Evolutionary conservation across 2,888 invertebrate genomes (phyloP), one percentile per base, ranked within the genome.

Genomic region (Eurytoma adleriae): DNA sequence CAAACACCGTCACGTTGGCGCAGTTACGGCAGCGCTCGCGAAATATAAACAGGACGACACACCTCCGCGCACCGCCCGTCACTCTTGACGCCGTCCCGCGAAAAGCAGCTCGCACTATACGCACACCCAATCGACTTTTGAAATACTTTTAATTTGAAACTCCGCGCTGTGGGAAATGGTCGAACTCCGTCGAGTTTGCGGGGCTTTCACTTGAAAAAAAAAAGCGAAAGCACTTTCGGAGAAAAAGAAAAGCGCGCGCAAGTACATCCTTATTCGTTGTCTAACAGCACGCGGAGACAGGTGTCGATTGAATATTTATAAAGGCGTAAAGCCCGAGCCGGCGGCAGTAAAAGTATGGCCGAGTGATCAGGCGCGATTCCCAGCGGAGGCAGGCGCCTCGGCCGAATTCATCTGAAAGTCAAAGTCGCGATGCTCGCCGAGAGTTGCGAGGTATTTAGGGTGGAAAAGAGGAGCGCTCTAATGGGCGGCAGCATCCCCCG

Each of bases 1-100:
- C 87, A 87, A 86, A 88, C 86, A 85, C 84, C 85, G 84, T 84
- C 84, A 84, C 84, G 82, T 84, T 80, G 85, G 81, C 83, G 80
- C 83, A 83, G 83, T 83, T 83, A 84, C 79, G 81, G 80, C 73
- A 64, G 69, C 82, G 79, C 40, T 40, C 40, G 40, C 40, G 40
- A 40, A 40, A 40, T 40, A 40, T 40, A 40, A 40, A 40, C 40
- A 40, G 40, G 40, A 10, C 10, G 5, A 7, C 30, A 13, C 52
- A 5, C n/a, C n/a, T 16, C 54, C 3, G 4, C n/a, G 16, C 54
- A 4, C 54, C 54, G 54, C n/a, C 54, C 40, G 62, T 40, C 40
- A 40, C 40, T 40, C 40, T 40, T 40, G 40, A 40, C 40, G 10
- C 10, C 40, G 40, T 10, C 40, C 10, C 40, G 40, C 40, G 40